phyloP scores from a whole-genome alignment of 2,888 invertebrate species.

The Sinopyrophorus schimmeli region DNA sequence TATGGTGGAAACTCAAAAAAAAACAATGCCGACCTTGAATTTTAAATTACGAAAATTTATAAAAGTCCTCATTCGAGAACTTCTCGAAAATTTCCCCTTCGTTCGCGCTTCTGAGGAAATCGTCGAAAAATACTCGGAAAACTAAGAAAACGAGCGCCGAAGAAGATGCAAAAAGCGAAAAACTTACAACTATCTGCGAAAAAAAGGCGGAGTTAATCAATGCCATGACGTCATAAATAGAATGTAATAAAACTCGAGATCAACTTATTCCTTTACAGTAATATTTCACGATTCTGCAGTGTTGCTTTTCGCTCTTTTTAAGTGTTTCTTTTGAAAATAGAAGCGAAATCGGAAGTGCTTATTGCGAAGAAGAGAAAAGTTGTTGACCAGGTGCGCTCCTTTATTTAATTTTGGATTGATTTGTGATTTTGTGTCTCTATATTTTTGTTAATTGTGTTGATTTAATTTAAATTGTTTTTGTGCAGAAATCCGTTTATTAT shows the following conservation, averaged over 20 bases:
- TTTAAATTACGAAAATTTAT: too few species aligned
- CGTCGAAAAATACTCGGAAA: too few species aligned
- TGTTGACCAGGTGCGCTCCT: too few species aligned
- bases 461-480: conserved; percentile 3
- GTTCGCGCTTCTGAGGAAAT: too few species aligned
- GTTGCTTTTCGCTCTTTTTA: not conserved
- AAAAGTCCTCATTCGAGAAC: too few species aligned
- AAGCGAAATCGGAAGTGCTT: too few species aligned
- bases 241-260: conserved; percentile 43
- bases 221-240: conserved; percentile 45
- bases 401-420: not conserved
- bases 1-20: too few species aligned
- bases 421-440: not conserved
- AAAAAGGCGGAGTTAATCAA: conserved; percentile 48
- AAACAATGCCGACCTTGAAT: too few species aligned
- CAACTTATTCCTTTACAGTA: conserved; percentile 23
- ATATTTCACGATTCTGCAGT: conserved; percentile 9
- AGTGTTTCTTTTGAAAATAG: conserved; percentile 1
- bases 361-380: too few species aligned
- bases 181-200: too few species aligned
- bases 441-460: not conserved
- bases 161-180: not conserved
- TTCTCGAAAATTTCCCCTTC: too few species aligned
- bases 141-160: not conserved
- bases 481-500: conserved; percentile 1